Base-by-base conservation (phyloP, 2,797 vertebrate genomes). In the Chrysocyon brachyurus region DNA sequence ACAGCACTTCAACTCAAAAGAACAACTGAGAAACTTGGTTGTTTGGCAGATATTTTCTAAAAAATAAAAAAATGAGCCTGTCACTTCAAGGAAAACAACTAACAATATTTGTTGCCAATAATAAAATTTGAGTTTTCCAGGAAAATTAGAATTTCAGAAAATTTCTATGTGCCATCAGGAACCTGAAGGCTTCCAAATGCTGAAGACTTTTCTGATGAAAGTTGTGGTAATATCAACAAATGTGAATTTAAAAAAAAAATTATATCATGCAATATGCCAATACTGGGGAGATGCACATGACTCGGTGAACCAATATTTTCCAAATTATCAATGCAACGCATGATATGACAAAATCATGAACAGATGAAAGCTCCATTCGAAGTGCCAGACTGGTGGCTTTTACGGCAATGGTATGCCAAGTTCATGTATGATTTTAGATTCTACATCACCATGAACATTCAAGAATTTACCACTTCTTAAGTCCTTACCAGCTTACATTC, bases 121-220 rank as follows among this genome's bases (percentile, higher is more conserved):
- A 78, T 83, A 68, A 97, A 77, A 87, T 89, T 59, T 82, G 49
- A 91, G 19, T 33, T 92, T 90, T 64, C 57, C 12, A 83, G 64
- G 33, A 63, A 95, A 92, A 91, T 87, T 46, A 94, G 61, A 89
- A 89, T 59, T 94, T 92, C 68, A n/a, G 63, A 86, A 93, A 91
- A 77, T 79, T 16, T 91, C 5, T 72, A 17, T 91, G 5, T 78
- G 24, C 26, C n/a, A 86, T 19, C 19, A 75, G 24, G 21, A 81
- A 21, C 26, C 87, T 91, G 22, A 85, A 85, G 59, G 11, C 14
- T 73, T 84, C 2, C 31, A 14, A 79, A 52, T 33, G 73, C 14
- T 17, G 57, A 83, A 63, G 15, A n/a, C 2, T 22, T 78, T 57
- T 75, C 75, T 73, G 46, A 90, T 73, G 16, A 96, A 26, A 90